Conservation (phyloP, 1,140 invertebrate genomes). For the Euglossa dilemma region DNA sequence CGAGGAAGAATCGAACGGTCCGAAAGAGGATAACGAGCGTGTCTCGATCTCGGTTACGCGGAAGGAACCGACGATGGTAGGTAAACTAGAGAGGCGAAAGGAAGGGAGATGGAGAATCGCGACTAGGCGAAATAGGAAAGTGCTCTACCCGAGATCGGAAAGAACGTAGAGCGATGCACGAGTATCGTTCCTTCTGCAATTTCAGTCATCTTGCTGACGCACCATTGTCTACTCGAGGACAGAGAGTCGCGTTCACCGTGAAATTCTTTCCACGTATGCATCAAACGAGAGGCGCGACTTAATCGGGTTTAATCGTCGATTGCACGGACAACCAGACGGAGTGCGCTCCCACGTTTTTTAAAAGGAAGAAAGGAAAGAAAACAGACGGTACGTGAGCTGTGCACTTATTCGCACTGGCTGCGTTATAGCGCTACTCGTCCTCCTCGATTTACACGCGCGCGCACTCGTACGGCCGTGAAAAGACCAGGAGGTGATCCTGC, state of each 20-base stretch:
- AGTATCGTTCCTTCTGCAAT: slow-evolving; percentile 22
- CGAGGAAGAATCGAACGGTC: no score
- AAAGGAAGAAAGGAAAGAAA: slow-evolving; percentile 28
- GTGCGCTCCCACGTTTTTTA: slow-evolving; percentile 21
- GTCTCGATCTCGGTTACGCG: no score
- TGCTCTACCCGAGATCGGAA: background rate
- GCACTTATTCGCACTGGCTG: slow-evolving; percentile 9
- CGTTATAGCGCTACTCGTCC: background rate
- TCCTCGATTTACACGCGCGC: background rate
- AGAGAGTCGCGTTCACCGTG: slow-evolving; percentile 28
- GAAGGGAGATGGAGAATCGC: no score
- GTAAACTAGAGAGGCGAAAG: background rate
- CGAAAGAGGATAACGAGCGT: background rate
- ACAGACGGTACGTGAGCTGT: slow-evolving; percentile 17
- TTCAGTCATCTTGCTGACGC: slow-evolving; percentile 50
- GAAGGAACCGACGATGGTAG: background rate
- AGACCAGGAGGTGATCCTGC: background rate
- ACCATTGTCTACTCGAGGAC: slow-evolving; percentile 32
- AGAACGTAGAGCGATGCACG: background rate
- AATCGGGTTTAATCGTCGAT: slow-evolving; percentile 47
- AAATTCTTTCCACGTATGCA: slow-evolving; percentile 51
- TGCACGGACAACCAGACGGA: background rate
- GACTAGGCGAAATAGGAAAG: slow-evolving; percentile 5
- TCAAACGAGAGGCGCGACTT: slow-evolving; percentile 42
- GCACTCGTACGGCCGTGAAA: background rate